Base-by-base conservation (phyloP, 2,113 vertebrate genomes). In the Sander vitreus region DNA sequence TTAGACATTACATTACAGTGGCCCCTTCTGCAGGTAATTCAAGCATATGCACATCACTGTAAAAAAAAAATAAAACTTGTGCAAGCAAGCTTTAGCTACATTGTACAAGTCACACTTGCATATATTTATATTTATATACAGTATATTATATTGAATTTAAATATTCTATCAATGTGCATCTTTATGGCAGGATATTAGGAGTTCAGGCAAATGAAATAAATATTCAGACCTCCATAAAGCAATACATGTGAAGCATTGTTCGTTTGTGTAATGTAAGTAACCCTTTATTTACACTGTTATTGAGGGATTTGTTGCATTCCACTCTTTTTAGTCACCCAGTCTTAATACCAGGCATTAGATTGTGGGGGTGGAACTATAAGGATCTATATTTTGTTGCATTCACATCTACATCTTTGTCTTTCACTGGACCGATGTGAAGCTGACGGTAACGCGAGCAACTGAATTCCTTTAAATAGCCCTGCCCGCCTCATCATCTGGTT, bases 401-500 rank as follows among this genome's bases (percentile, higher is more conserved):
- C 69, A 53, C 76, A 64, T 71, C 72, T 63, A 43, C 78, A 78
- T 86, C 85, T 93, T 91, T 91, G 91, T 92, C 90, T 91, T 78
- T 80, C 68, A 14, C 85, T 76, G 84, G 90, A 87, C 89, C 36
- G 76, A 88, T 88, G 89, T 84, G 90, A 89, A 88, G 90, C 88
- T 80, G 91, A 85, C 54, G 36, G 83, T 84, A 89, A 85, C 23
- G 78, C 88, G 25, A 90, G 89, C 89, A 88, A 90, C 90, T 92
- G 93, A 93, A 94, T 94, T 93, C 93, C 93, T 93, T 94, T 94
- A 94, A 94, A 94, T 94, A 94, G 92, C 92, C 90, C 86, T 90
- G 91, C 86, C 91, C 87, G 91, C 92, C 85, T 93, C 90, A 93
- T 93, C 92, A 88, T 94, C 93, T 94, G 94, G 93, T 94, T 94